Evolutionary conservation across 2,888 invertebrate species (phyloP), one percentile per base, ranked within the genome.

Genomic region (Oscheius sp.): DNA sequence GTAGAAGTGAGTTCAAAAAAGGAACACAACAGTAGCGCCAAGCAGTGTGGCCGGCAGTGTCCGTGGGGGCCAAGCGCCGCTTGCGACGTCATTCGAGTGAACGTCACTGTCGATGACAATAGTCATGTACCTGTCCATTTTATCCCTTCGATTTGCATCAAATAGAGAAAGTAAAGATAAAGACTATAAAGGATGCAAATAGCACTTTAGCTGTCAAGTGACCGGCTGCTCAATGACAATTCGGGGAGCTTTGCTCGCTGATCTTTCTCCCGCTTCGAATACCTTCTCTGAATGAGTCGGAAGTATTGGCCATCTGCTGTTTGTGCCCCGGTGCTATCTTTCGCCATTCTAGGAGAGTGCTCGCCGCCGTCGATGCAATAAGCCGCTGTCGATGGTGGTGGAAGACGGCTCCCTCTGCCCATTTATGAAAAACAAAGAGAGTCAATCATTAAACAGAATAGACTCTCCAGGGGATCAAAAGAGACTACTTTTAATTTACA

Each of bases 261-360:
- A n/a, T n/a, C n/a, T n/a, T n/a, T n/a, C n/a, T 47, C 47, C 47
- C 47, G 4, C 24, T n/a, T 26, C n/a, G n/a, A n/a, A n/a, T n/a
- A n/a, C n/a, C n/a, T n/a, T n/a, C n/a, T n/a, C n/a, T n/a, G n/a
- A n/a, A n/a, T n/a, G n/a, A n/a, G n/a, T n/a, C n/a, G n/a, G n/a
- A n/a, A n/a, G n/a, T n/a, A n/a, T n/a, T n/a, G 24, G 59, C 59
- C 59, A 59, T 59, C 41, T 59, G 59, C 59, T 59, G 44, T 59
- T 59, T 59, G 57, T 51, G 51, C 47, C 54, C 54, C 54, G 50
- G 50, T 50, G 50, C 54, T 54, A 54, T 54, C 54, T 54, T n/a
- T 54, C 54, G 47, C 54, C 54, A 54, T 54, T 54, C 51, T 28
- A 51, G 51, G 28, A 51, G 54, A 36, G 8, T 14, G 8, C 8